phyloP scores from a whole-genome alignment of 2,888 invertebrate genomes.

The Agonopterix subpropinquella region DNA sequence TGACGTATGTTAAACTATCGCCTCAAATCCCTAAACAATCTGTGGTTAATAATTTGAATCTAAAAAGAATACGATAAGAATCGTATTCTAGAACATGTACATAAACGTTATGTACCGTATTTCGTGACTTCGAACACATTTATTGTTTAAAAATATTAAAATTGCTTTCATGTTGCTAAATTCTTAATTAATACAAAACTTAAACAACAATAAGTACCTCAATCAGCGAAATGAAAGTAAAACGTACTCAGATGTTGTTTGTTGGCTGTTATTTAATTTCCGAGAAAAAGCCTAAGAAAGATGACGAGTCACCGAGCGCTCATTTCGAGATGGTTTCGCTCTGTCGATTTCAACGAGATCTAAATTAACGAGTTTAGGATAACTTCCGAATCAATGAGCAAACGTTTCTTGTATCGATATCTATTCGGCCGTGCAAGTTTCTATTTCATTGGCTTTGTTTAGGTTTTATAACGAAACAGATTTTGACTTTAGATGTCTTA shows the following conservation, averaged over 20 bases:
- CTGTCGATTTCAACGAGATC: slow-evolving; percentile 49
- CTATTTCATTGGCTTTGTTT: not conserved
- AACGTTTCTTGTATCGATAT: not conserved
- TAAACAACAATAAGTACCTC: not conserved
- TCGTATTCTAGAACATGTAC: too few relatives aligned
- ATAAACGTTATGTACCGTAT: too few relatives aligned
- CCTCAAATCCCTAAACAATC: too few relatives aligned
- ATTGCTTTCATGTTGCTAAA: too few relatives aligned
- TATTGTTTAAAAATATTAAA: too few relatives aligned
- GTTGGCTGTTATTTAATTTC: slow-evolving; percentile 19
- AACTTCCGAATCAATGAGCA: slow-evolving; percentile 18
- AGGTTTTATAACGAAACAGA: not conserved
- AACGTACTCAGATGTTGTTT: not conserved
- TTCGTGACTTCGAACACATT: too few relatives aligned
- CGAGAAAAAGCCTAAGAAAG: slow-evolving; percentile 26
- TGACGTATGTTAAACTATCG: too few relatives aligned
- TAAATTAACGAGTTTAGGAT: slow-evolving; percentile 41
- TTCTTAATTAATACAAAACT: not conserved
- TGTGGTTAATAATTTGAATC: too few relatives aligned
- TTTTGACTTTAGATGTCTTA: too few relatives aligned
- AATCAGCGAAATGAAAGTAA: not conserved
- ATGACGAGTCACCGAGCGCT: slow-evolving; percentile 45
- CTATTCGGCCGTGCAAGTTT: too few relatives aligned
- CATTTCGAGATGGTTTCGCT: slow-evolving; percentile 47
- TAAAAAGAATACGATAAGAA: too few relatives aligned